Evolutionary conservation across 1,140 invertebrate species (phyloP), one percentile per base, ranked within the genome.

Genomic region (Neodiprion virginianus): DNA sequence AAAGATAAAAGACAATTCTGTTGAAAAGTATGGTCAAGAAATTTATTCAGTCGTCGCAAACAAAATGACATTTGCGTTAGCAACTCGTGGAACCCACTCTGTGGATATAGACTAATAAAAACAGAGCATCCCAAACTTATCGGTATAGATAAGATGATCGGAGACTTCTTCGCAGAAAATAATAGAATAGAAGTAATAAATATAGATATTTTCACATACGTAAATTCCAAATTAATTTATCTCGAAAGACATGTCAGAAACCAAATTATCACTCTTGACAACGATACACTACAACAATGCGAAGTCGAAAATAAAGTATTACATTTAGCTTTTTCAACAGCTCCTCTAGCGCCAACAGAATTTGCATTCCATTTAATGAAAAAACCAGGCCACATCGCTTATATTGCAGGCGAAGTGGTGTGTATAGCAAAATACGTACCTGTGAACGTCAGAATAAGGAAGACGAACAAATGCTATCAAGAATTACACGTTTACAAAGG

Each of bases 391-490:
- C 14, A 10, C 50, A 53, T 53, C 9, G 50, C 1, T 10, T 9
- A 9, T 10, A 14, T 14, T 53, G 50, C 50, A 53, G 50, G 50
- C 8, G 50, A 53, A 53, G 50, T 53, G 14, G 14, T 53, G 9
- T 53, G 14, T 14, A 53, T 53, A 9, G 50, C 14, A 53, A 53
- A 53, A 53, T 53, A 14, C 50, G 14, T 53, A 1, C 50, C 50
- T 14, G 50, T 53, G 9, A 14, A 53, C 8, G 50, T 53, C 8
- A 53, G 14, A 53, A 53, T 1, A 9, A 48, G 70, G 11, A 71
- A 17, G 49, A 71, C 70, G 17, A 17, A 71, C 40, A 23, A 49
- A 17, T 72, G 71, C 21, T 72, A 72, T 21, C 17, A 72, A 28
- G 71, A 72, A 11, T 23, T 72, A 8, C 71, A 47, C 21, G 23